Evolutionary conservation across 2,888 invertebrate genomes (phyloP).

Genomic region (Oscheius sp.): DNA sequence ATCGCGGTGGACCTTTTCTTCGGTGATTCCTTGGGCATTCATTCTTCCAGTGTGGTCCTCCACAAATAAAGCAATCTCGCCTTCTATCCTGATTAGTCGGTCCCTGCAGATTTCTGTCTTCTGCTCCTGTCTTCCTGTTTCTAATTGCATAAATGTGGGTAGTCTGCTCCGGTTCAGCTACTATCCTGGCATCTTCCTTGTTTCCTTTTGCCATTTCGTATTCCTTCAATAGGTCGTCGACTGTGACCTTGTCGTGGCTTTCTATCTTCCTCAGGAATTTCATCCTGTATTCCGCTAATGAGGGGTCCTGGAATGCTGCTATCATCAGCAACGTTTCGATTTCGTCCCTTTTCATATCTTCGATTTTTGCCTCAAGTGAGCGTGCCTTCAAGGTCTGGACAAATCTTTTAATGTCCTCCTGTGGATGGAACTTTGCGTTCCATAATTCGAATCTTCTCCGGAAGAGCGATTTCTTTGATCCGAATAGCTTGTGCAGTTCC

Average conservation of each 20-base stretch:
- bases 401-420: not conserved
- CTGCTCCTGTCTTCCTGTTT: not conserved
- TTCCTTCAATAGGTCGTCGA: not conserved
- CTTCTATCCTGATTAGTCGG: not conserved
- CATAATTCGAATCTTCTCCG: not conserved
- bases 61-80: constrained; percentile 6
- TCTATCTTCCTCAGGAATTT: not conserved
- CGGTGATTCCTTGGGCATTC: constrained; percentile 7
- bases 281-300: not conserved
- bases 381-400: not conserved
- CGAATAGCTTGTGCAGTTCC: not conserved
- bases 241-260: not conserved
- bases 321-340: not conserved
- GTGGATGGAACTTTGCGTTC: not conserved
- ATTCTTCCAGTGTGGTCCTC: constrained; percentile 12
- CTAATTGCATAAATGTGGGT: not conserved
- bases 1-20: too few species aligned
- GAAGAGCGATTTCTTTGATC: constrained; percentile 4
- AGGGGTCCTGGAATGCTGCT: not conserved
- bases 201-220: not conserved
- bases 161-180: not conserved
- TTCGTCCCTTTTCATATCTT: not conserved
- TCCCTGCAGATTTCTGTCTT: not conserved
- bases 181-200: not conserved
- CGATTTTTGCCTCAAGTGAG: not conserved